Conservation (phyloP, 64 coral and sea anemone genomes). For the Pocillopora damicornis region DNA sequence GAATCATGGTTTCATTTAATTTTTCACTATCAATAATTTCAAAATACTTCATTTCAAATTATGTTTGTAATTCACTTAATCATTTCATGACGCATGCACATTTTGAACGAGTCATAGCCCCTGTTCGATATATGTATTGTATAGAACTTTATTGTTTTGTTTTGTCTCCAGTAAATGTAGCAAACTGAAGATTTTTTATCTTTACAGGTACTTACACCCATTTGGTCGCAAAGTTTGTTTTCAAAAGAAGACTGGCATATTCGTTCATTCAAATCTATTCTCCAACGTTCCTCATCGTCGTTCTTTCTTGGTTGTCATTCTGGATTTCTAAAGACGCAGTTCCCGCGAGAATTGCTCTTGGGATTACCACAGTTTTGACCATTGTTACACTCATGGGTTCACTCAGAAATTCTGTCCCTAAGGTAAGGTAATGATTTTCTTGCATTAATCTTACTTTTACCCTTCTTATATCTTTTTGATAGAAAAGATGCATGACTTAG, state of each 20-base stretch:
- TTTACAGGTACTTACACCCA: constrained; percentile 73
- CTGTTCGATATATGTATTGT: no score
- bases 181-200: background rate
- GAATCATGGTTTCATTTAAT: no score
- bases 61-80: no score
- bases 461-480: background rate
- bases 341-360: constrained; percentile 79
- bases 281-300: constrained; percentile 77
- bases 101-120: no score
- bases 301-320: constrained; percentile 91
- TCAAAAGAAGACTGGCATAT: constrained; percentile 72
- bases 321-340: constrained; percentile 92
- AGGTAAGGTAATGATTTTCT: constrained; percentile 47
- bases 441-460: background rate
- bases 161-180: no score
- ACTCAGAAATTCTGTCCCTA: constrained; percentile 78
- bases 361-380: constrained; percentile 87
- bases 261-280: constrained; percentile 95
- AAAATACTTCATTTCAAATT: no score
- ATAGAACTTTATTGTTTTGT: no score
- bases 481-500: background rate
- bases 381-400: constrained; percentile 95
- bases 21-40: no score
- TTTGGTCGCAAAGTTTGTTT: constrained; percentile 85
- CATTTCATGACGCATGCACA: no score